A percentile compares a stretch with the other conserved stretches of the same genome.
Conservation (phyloP, 1,140 invertebrate genomes). For the Drosophila sulfurigaster region DNA sequence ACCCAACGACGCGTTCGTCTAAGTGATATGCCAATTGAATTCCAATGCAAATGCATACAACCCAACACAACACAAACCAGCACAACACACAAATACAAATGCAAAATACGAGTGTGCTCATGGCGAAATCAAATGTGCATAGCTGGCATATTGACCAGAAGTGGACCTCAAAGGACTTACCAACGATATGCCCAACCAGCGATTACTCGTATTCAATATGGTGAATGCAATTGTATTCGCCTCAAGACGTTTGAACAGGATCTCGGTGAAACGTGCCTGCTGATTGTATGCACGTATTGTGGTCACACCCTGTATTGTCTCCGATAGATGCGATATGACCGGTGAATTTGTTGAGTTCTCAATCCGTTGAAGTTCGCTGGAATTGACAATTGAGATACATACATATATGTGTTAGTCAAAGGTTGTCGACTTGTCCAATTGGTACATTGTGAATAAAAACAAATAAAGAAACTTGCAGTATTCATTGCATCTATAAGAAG, state of each 20-base stretch:
- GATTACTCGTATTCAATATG: constrained; percentile 91
- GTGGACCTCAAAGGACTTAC: constrained; percentile 86
- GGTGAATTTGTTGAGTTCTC: constrained; percentile 90
- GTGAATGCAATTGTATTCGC: constrained; percentile 91
- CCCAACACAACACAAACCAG: constrained; percentile 13
- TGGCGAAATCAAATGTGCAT: constrained; percentile 55
- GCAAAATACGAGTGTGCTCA: constrained; percentile 12
- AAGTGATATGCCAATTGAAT: constrained; percentile 56
- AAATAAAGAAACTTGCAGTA: neutral
- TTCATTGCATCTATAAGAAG: no score
- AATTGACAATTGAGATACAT: constrained; percentile 10
- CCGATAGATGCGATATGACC: constrained; percentile 90
- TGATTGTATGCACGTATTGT: constrained; percentile 90
- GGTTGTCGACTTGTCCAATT: no score
- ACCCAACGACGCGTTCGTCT: constrained; percentile 16
- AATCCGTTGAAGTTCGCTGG: constrained; percentile 89
- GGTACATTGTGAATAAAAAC: neutral
- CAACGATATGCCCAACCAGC: constrained; percentile 92
- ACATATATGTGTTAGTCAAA: no score
- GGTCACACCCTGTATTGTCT: constrained; percentile 89
- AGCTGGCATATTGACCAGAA: constrained; percentile 51
- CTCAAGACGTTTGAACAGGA: constrained; percentile 89
- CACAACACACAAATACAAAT: constrained; percentile 37
- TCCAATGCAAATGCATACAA: constrained; percentile 33
- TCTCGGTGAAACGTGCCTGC: constrained; percentile 88